Conservation (phyloP, 2,113 vertebrate species). For the Oncorhynchus nerka region DNA sequence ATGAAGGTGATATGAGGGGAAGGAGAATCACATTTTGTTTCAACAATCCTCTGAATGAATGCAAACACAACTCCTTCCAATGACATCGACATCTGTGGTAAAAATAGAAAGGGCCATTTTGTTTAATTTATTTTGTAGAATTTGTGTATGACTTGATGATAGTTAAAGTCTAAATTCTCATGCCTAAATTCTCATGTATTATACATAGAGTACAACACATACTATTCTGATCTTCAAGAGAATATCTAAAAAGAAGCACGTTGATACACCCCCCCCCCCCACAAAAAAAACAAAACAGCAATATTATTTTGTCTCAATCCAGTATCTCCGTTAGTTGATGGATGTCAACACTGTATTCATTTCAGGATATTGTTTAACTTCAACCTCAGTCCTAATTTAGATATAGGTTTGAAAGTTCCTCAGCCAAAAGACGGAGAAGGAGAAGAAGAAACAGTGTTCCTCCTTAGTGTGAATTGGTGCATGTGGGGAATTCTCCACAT, state of each 20-base stretch:
- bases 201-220: not conserved
- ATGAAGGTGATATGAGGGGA: not conserved
- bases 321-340: not conserved
- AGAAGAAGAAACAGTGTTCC: not conserved
- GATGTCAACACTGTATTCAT: not conserved
- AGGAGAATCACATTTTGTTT: not conserved
- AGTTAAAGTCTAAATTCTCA: not conserved
- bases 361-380: slow-evolving; percentile 1
- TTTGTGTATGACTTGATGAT: not conserved
- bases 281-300: too few species aligned
- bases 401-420: slow-evolving; percentile 14
- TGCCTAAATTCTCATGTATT: not conserved
- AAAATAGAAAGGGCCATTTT: too few species aligned
- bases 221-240: not conserved
- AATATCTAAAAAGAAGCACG: not conserved
- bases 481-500: slow-evolving; percentile 42
- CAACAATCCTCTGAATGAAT: not conserved
- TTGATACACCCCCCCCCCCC: not conserved
- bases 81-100: not conserved
- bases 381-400: not conserved
- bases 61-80: too few species aligned
- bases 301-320: not conserved
- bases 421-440: not conserved
- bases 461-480: slow-evolving; percentile 25
- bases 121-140: not conserved